These are phyloP conservation scores for Pitangus sulphuratus DNA, from an alignment of 2,797 vertebrate species.

Conservation along the genomic window DNA sequence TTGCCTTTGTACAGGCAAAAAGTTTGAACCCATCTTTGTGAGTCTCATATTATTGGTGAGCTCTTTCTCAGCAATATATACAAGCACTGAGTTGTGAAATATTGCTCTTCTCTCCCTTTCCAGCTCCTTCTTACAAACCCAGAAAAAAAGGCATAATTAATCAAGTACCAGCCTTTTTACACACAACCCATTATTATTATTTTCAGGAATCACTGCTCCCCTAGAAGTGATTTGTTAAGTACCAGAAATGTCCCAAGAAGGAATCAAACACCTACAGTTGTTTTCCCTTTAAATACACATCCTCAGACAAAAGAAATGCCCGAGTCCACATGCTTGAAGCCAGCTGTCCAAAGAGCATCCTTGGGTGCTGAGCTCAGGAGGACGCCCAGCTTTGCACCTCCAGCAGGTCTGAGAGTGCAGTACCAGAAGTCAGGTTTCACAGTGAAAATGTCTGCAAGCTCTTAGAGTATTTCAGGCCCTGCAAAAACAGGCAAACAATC, in stretches of 20 bases:
- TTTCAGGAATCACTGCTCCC: conserved; percentile 25
- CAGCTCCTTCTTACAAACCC: neutral
- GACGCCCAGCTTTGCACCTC: neutral
- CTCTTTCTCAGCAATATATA: neutral
- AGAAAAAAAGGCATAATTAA: neutral
- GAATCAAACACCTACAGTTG: neutral
- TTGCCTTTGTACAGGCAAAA: neutral
- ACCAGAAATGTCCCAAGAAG: neutral
- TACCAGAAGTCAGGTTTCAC: neutral
- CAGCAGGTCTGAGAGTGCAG: neutral
- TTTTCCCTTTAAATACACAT: neutral
- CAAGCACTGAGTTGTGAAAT: neutral
- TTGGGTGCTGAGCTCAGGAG: neutral
- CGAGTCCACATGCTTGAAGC: neutral
- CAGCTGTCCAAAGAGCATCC: neutral
- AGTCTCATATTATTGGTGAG: neutral
- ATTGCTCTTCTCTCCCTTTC: neutral
- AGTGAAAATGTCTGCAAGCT: neutral
- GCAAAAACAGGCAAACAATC: neutral
- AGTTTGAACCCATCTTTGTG: neutral
- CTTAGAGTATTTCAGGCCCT: neutral
- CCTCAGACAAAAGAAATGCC: neutral
- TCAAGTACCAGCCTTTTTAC: neutral
- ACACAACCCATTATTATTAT: neutral
- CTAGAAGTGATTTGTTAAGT: neutral